A percentile compares a stretch with the other conserved stretches of the same genome.
Evolutionary conservation across 2,113 vertebrate species (phyloP).

Genomic region (Notarius lentiginosus): DNA sequence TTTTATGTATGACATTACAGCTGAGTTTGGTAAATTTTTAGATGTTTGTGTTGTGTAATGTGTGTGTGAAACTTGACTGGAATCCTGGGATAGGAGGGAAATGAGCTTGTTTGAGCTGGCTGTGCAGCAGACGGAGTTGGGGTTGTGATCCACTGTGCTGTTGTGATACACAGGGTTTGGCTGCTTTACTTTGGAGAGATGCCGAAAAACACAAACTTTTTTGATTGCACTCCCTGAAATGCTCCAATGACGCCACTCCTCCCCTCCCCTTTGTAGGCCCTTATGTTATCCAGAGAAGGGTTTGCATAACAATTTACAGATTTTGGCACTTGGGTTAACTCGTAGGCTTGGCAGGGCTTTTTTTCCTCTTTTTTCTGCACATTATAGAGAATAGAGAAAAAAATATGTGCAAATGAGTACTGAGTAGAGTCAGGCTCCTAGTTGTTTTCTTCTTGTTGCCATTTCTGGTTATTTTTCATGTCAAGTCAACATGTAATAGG

Average conservation of each 20-base stretch:
- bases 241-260: slow-evolving; percentile 11
- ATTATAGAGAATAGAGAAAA: background rate
- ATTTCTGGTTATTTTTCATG: background rate
- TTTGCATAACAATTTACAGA: background rate
- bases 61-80: slow-evolving; percentile 29
- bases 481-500: background rate
- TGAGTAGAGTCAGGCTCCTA: background rate
- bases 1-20: background rate
- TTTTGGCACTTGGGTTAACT: background rate
- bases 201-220: slow-evolving; percentile 30
- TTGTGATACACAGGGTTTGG: slow-evolving; percentile 29
- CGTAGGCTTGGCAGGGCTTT: background rate
- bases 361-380: no score
- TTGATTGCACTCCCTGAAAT: slow-evolving; percentile 23
- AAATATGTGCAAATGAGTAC: background rate
- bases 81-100: slow-evolving; percentile 22
- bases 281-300: background rate
- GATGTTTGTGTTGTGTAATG: slow-evolving; percentile 14
- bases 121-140: slow-evolving; percentile 23
- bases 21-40: slow-evolving; percentile 26
- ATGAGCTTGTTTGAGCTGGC: slow-evolving; percentile 38
- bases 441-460: background rate
- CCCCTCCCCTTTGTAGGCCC: background rate
- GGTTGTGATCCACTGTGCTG: slow-evolving; percentile 8
- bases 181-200: slow-evolving; percentile 37